Conservation (phyloP, 2,888 invertebrate species). For the Hirtodrosophila confusa region DNA sequence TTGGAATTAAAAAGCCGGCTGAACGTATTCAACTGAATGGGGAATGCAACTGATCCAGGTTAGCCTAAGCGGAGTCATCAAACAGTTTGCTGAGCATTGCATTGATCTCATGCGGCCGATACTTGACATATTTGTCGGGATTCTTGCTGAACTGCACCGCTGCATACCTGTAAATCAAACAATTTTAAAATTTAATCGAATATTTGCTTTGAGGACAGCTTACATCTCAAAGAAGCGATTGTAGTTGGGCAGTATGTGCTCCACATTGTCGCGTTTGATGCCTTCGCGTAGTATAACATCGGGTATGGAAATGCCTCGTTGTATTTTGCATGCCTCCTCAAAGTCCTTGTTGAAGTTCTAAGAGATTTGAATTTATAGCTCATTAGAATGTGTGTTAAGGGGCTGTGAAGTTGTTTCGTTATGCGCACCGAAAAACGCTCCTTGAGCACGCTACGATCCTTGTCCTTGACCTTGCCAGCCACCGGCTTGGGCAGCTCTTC, state of each 20-base stretch:
- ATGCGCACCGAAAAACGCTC: slow-evolving; percentile 93
- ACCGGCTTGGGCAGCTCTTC: slow-evolving; percentile 89
- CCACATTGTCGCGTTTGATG: slow-evolving; percentile 95
- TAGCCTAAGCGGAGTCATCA: slow-evolving; percentile 87
- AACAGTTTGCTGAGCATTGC: slow-evolving; percentile 95
- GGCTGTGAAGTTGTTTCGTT: no score
- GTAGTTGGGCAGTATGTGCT: slow-evolving; percentile 94
- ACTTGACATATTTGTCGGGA: slow-evolving; percentile 96
- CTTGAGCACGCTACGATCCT: slow-evolving; percentile 93
- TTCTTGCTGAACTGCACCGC: slow-evolving; percentile 94
- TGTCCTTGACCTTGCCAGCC: slow-evolving; percentile 91
- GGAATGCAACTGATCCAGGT: slow-evolving; percentile 27
- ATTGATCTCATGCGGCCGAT: slow-evolving; percentile 93
- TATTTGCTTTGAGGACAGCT: slow-evolving; percentile 59
- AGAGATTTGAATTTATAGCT: no score
- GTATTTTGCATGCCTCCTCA: slow-evolving; percentile 93
- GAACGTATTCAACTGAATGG: slow-evolving; percentile 39
- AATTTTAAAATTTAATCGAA: not conserved
- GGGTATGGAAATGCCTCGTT: slow-evolving; percentile 96
- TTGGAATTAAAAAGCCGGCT: slow-evolving; percentile 72
- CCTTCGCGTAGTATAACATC: slow-evolving; percentile 95
- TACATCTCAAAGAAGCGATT: slow-evolving; percentile 90
- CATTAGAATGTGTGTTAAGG: no score
- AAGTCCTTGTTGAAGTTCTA: slow-evolving; percentile 98
- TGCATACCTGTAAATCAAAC: slow-evolving; percentile 86